Percentiles rank a stretch among this genome's conserved stretches.
phyloP scores from a whole-genome alignment of 1,140 invertebrate species.

The Drosophila varians region DNA sequence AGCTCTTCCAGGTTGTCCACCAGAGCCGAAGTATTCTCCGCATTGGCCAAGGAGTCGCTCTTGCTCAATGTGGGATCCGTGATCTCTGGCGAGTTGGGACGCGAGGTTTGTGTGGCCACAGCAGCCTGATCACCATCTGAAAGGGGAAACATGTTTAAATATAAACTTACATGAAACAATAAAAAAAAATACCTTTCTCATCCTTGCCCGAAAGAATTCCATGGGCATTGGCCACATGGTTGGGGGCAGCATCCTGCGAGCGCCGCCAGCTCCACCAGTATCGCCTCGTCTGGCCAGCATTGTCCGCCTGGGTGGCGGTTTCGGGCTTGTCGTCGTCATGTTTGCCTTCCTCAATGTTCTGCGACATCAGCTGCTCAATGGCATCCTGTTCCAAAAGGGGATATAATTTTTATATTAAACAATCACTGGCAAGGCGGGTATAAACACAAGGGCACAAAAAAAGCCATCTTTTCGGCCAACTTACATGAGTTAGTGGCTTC shows the following conservation, averaged over 20 bases:
- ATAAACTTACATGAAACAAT: background rate
- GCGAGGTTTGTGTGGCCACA: constrained; percentile 82
- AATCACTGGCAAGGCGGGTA: background rate
- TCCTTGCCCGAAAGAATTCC: constrained; percentile 38
- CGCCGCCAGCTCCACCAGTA: constrained; percentile 91
- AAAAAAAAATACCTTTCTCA: constrained; percentile 49
- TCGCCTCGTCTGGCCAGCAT: constrained; percentile 79
- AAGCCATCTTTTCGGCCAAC: constrained; percentile 24
- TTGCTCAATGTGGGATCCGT: constrained; percentile 73
- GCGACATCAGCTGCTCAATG: constrained; percentile 75
- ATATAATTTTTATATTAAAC: too few relatives aligned
- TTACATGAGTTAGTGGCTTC: constrained; percentile 87
- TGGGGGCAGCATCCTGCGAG: constrained; percentile 83
- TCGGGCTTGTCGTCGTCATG: constrained; percentile 68
- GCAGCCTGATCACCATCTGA: constrained; percentile 82
- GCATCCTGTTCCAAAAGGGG: constrained; percentile 68
- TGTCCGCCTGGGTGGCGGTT: constrained; percentile 58
- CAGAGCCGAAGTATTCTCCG: constrained; percentile 77
- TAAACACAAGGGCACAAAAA: constrained; percentile 3
- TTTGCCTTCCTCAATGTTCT: constrained; percentile 16
- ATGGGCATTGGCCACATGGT: constrained; percentile 22
- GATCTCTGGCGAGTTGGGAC: constrained; percentile 72
- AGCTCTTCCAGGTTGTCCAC: constrained; percentile 79
- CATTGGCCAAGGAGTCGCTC: constrained; percentile 70
- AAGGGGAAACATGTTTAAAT: background rate